A percentile compares a stretch with the other conserved stretches of the same genome.
Conservation (phyloP, 2,113 vertebrate genomes). For the Probosciger aterrimus region DNA sequence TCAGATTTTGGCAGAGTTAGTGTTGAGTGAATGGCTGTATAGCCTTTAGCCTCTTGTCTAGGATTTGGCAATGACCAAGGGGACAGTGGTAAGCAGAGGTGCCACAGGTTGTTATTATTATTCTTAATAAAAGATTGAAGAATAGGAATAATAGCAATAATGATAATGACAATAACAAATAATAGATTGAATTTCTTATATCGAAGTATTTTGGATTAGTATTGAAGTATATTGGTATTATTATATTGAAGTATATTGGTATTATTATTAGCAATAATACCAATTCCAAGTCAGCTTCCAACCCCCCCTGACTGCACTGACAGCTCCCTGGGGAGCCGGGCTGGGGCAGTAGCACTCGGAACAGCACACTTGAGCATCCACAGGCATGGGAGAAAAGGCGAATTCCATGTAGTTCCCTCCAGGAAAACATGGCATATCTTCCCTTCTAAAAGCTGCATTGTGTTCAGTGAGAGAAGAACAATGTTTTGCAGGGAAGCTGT, state of each 20-base stretch:
- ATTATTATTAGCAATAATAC: neutral
- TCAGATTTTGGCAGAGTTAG: neutral
- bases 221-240: neutral
- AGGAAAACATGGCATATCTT: neutral
- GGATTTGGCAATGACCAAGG: neutral
- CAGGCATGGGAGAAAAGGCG: neutral
- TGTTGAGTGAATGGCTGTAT: neutral
- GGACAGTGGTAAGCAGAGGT: neutral
- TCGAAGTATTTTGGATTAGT: neutral
- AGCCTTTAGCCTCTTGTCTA: neutral
- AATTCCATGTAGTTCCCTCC: neutral
- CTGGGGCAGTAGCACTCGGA: neutral
- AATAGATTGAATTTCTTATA: neutral
- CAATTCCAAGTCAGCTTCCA: neutral
- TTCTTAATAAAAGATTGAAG: neutral
- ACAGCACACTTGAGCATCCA: neutral
- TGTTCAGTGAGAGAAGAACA: neutral
- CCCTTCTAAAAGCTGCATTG: neutral
- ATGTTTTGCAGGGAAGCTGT: neutral
- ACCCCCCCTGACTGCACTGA: fast-evolving
- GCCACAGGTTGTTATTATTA: neutral
- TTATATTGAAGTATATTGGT: no score
- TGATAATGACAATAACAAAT: neutral
- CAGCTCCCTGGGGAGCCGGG: neutral
- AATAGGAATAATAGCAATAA: neutral